Evolutionary conservation across 2,797 vertebrate species (phyloP).

Genomic region (Vespertilio murinus): DNA sequence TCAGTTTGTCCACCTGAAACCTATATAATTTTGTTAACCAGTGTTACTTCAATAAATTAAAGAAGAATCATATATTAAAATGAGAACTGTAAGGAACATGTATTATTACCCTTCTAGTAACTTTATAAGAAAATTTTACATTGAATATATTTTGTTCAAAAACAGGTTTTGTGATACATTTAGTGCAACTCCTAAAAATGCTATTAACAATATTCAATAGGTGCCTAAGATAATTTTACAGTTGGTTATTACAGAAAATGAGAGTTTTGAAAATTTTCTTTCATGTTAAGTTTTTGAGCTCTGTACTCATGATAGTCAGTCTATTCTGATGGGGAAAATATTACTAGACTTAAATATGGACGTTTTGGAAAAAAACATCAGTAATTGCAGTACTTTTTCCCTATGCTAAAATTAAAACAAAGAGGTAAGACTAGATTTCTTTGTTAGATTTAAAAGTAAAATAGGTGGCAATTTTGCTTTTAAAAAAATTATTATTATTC

Average conservation of each 20-base stretch:
- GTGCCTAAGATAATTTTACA: not conserved
- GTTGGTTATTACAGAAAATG: not conserved
- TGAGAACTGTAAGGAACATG: not conserved
- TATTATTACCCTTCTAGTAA: slow-evolving; percentile 1
- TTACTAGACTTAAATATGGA: not conserved
- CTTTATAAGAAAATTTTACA: slow-evolving; percentile 17
- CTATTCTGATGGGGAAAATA: not conserved
- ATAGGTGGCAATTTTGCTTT: not conserved
- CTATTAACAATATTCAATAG: not conserved
- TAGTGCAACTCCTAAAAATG: slow-evolving; percentile 7
- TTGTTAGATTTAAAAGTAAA: slow-evolving; percentile 22
- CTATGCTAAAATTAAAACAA: slow-evolving; percentile 2
- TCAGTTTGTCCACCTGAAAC: not conserved
- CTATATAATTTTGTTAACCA: not conserved
- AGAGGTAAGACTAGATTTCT: not conserved
- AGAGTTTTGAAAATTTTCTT: slow-evolving; percentile 28
- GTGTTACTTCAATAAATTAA: not conserved
- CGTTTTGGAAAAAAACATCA: not conserved
- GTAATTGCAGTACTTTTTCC: not conserved
- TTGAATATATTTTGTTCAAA: slow-evolving; percentile 21
- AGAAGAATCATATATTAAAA: not conserved
- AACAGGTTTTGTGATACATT: not conserved
- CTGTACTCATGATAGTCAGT: not conserved
- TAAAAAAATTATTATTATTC: not conserved
- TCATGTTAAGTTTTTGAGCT: not conserved